Evolutionary conservation across 1,140 invertebrate genomes (phyloP), one percentile per base, ranked within the genome.

Genomic region (Centruroides sculpturatus): DNA sequence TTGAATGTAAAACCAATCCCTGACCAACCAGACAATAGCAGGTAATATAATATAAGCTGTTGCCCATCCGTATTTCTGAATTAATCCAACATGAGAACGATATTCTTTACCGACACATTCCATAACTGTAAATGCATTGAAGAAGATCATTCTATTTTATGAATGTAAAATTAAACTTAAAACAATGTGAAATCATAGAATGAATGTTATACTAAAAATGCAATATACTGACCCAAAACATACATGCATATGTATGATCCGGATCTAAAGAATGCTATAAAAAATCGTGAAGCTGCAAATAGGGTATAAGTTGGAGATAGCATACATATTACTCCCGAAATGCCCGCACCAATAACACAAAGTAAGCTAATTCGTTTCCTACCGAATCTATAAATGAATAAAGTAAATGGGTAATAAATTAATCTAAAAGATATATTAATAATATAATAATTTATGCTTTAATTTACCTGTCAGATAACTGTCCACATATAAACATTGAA

Each of bases 61-160:
- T 0, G 85, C 85, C 74, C 89, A 91, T 71, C 87, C 87, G 72
- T 85, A 79, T 75, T 86, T 84, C 66, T 81, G 82, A 7, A 84
- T 81, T 53, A 87, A 83, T n/a, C 86, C 87, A 54, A 85, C 84
- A 55, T 85, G 77, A 50, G 84, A 78, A 48, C 89, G 78, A 69
- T 84, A 86, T 50, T 77, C 76, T 0, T 85, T 83, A 3, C 86
- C 85, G n/a, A 90, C 86, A 82, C 87, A 86, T 75, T 92, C 88
- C 70, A 90, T 78, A 57, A 85, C 87, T 86, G 34, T 67, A 55
- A 77, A 76, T 58, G 59, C 8, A 23, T 23, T 23, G 23, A 23
- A 23, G 23, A 23, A 63, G 9, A 61, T 35, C 59, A 12, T 35
- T 50, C 34, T 23, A 23, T 23, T 23, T 23, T 23, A 23, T 23